Conservation (phyloP, 2,797 vertebrate species). For the Siniperca obscura region DNA sequence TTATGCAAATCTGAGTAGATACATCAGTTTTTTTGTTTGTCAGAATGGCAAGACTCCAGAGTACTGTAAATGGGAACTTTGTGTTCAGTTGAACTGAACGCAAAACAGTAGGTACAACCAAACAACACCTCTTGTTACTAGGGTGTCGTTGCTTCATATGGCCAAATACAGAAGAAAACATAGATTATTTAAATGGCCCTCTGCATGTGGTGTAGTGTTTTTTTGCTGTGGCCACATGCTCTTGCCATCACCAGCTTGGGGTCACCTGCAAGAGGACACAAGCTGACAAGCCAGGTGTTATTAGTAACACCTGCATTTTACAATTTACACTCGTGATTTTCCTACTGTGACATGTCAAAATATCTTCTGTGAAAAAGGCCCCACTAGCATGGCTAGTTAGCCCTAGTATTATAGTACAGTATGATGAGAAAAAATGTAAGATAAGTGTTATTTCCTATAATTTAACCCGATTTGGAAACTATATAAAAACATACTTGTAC, state of each 20-base stretch:
- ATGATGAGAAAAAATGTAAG: no score
- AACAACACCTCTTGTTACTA: not conserved
- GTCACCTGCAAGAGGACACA: no score
- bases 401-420: no score
- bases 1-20: constrained; percentile 39
- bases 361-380: no score
- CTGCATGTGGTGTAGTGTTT: not conserved
- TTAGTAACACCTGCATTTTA: no score
- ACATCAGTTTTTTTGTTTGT: not conserved
- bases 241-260: not conserved
- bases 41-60: not conserved
- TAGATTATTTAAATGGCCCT: constrained; percentile 2
- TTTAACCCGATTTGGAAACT: no score
- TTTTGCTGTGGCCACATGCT: not conserved
- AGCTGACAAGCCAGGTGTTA: no score
- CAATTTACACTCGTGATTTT: no score
- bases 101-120: not conserved
- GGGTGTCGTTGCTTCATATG: not conserved
- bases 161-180: not conserved
- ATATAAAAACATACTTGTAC: no score
- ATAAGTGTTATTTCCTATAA: no score
- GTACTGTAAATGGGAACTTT: constrained; percentile 19
- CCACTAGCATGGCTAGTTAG: no score
- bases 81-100: constrained; percentile 17
- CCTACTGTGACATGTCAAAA: no score